phyloP scores from a whole-genome alignment of 2,113 vertebrate species.

The Gobio gobio region DNA sequence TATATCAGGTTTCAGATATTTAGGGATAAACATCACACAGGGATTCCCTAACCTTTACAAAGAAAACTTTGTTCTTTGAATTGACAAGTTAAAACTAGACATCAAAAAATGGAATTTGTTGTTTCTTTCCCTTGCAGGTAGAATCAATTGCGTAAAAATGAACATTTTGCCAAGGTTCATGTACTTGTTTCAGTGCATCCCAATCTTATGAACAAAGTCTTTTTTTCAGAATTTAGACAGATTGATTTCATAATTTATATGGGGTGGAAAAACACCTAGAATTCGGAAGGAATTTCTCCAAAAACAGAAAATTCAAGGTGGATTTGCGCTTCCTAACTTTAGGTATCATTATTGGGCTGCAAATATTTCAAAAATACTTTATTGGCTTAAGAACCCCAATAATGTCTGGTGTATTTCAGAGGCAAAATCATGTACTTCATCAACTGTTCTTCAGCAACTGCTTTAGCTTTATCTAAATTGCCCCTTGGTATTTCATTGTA shows the following conservation, averaged over 20 bases:
- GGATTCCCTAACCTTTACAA: not conserved
- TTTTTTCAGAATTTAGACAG: not conserved
- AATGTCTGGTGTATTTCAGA: no score
- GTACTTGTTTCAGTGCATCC: not conserved
- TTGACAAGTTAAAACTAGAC: not conserved
- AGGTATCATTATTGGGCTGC: no score
- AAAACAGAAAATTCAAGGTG: no score
- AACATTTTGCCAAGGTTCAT: no score
- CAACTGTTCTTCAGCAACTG: no score
- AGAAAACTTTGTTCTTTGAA: not conserved
- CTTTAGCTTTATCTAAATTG: no score
- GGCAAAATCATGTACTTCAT: no score
- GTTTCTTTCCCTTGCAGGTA: slow-evolving; percentile 2
- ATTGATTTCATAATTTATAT: not conserved
- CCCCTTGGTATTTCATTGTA: no score
- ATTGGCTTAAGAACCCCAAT: no score
- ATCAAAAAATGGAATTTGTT: not conserved
- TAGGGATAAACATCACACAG: not conserved
- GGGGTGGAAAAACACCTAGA: not conserved
- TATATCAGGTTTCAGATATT: not conserved
- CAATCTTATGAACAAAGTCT: not conserved
- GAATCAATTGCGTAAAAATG: slow-evolving; percentile 3
- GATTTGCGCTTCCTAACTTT: no score
- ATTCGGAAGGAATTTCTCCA: not conserved
- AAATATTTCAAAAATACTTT: no score